These are phyloP conservation scores for Puma concolor DNA, from an alignment of 2,113 vertebrate genomes.

Conservation along the genomic window DNA sequence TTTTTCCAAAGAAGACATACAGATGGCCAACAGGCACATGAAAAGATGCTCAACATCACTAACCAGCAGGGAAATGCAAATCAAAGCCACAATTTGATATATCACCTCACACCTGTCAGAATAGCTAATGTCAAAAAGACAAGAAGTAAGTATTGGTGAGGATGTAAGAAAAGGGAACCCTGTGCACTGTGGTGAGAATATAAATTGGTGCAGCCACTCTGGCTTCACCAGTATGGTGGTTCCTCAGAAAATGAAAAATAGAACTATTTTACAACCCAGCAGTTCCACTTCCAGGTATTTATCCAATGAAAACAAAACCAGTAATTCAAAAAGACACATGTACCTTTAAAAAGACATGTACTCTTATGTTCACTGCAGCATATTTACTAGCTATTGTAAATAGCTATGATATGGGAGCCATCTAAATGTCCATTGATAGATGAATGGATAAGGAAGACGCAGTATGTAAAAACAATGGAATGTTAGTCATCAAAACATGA, in stretches of 20 bases:
- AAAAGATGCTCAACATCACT: not conserved
- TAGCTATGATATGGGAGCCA: not conserved
- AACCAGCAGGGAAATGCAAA: not conserved
- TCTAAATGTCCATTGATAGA: not conserved
- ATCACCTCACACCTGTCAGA: not conserved
- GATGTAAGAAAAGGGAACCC: not conserved
- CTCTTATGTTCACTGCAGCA: not conserved
- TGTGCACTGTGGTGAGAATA: not conserved
- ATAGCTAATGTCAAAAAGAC: not conserved
- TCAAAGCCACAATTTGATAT: not conserved
- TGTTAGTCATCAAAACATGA: not conserved
- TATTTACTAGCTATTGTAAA: not conserved
- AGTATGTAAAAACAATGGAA: not conserved
- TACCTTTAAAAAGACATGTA: not conserved
- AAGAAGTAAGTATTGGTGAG: not conserved
- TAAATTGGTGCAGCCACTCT: not conserved
- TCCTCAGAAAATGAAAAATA: not conserved
- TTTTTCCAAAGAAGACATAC: not conserved
- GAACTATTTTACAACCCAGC: not conserved
- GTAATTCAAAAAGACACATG: not conserved
- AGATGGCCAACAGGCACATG: not conserved
- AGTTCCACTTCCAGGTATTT: not conserved
- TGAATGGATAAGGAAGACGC: not conserved
- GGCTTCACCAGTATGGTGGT: not conserved
- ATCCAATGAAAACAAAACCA: not conserved